Evolutionary conservation across 2,888 invertebrate genomes (phyloP).

Genomic region (Mesoligia furuncula): DNA sequence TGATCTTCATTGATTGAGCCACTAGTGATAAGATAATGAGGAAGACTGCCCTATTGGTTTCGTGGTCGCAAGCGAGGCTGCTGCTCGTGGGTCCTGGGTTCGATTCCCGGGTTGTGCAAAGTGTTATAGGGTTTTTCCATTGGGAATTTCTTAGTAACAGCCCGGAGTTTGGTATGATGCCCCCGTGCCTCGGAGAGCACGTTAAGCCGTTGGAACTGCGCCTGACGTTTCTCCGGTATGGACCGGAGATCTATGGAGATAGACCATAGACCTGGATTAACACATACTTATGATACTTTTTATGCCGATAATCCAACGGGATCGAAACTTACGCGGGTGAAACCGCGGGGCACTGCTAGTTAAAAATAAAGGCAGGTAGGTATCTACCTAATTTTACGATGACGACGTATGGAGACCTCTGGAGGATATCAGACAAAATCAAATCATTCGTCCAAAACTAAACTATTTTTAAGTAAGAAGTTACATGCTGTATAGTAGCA

Average conservation of each 20-base stretch:
- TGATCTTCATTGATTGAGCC: not conserved
- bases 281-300: too few species aligned
- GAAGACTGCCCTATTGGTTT: not conserved
- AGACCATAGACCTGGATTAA: too few species aligned
- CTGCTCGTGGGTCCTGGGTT: not conserved
- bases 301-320: too few species aligned
- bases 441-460: not conserved
- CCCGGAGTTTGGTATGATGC: too few species aligned
- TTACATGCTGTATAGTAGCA: slow-evolving; percentile 38
- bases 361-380: not conserved
- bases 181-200: too few species aligned
- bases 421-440: not conserved
- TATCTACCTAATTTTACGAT: not conserved
- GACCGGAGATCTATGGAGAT: too few species aligned
- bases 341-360: too few species aligned
- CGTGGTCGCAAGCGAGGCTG: not conserved
- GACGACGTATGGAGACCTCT: not conserved
- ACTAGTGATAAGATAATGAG: not conserved
- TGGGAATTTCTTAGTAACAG: too few species aligned
- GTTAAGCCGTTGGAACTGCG: too few species aligned
- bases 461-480: not conserved
- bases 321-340: too few species aligned
- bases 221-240: too few species aligned
- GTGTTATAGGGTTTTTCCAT: too few species aligned
- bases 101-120: not conserved